Conservation (phyloP, 2,888 invertebrate genomes). For the Tachystola acroxantha region DNA sequence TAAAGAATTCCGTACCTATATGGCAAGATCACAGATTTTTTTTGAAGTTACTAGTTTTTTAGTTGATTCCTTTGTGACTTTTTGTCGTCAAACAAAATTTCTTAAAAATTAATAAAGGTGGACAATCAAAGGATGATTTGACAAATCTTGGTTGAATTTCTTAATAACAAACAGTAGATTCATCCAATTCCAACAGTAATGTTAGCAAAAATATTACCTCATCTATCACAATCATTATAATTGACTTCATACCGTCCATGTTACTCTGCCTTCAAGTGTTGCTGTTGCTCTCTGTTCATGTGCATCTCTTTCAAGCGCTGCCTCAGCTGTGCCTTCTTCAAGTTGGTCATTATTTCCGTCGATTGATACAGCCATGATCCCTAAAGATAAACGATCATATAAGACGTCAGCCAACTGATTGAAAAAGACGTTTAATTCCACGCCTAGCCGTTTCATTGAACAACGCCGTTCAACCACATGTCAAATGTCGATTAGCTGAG, state of each 20-base stretch:
- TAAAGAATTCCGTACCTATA: no score
- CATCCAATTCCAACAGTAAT: slow-evolving; percentile 5
- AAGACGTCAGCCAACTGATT: no score
- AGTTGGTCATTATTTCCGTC: slow-evolving; percentile 90
- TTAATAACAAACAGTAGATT: neutral
- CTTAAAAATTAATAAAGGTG: neutral
- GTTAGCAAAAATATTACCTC: slow-evolving; percentile 24
- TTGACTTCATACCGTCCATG: slow-evolving; percentile 13
- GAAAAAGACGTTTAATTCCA: no score
- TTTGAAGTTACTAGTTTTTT: no score
- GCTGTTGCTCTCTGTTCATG: slow-evolving; percentile 49
- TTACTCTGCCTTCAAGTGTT: slow-evolving; percentile 53
- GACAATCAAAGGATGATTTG: neutral
- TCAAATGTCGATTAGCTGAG: no score
- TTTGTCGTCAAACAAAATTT: no score
- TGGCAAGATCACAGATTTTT: no score
- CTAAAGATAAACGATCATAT: slow-evolving; percentile 69
- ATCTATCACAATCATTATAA: slow-evolving; percentile 18
- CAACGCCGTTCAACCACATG: no score
- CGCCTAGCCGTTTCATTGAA: no score
- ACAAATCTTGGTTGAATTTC: neutral
- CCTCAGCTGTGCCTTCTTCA: slow-evolving; percentile 88
- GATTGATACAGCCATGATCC: slow-evolving; percentile 94
- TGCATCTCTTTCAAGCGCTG: slow-evolving; percentile 81
- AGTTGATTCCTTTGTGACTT: no score